Conservation (phyloP, 2,113 vertebrate species). For the Saccopteryx bilineata region DNA sequence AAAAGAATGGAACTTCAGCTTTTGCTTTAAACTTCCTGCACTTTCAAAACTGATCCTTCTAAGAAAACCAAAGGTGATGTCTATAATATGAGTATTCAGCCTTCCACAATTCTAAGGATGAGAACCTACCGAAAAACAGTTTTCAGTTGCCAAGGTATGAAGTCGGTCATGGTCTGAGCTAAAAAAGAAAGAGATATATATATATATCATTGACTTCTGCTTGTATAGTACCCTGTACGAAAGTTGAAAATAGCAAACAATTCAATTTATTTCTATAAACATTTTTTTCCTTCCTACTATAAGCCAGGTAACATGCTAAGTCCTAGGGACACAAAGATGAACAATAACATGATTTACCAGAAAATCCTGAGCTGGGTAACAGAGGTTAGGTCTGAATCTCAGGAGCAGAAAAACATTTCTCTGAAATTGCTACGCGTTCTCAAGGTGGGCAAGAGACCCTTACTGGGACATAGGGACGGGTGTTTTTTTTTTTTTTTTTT, state of each 20-base stretch:
- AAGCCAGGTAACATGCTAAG: background rate
- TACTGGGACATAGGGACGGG: background rate
- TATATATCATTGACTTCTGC: background rate
- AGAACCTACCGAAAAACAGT: conserved; percentile 95
- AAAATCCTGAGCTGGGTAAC: conserved; percentile 5
- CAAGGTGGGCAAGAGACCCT: background rate
- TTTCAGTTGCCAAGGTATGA: conserved; percentile 95
- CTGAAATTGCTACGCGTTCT: background rate
- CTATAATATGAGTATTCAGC: background rate
- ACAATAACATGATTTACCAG: background rate
- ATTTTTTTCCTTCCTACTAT: background rate
- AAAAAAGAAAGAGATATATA: conserved; percentile 42
- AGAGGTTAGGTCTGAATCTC: conserved; percentile 20
- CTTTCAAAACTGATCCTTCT: background rate
- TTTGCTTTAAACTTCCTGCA: background rate
- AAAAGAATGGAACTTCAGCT: background rate
- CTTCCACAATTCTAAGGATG: background rate
- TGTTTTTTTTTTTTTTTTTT: too few species aligned
- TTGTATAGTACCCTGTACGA: background rate
- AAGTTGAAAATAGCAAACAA: background rate
- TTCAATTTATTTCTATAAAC: conserved; percentile 7
- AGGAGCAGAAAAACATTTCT: conserved; percentile 45
- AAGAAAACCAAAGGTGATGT: background rate
- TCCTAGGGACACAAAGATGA: background rate
- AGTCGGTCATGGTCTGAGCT: conserved; percentile 87